Evolutionary conservation across 2,113 vertebrate species (phyloP), one percentile per base, ranked within the genome.

Genomic region (Talpa occidentalis): DNA sequence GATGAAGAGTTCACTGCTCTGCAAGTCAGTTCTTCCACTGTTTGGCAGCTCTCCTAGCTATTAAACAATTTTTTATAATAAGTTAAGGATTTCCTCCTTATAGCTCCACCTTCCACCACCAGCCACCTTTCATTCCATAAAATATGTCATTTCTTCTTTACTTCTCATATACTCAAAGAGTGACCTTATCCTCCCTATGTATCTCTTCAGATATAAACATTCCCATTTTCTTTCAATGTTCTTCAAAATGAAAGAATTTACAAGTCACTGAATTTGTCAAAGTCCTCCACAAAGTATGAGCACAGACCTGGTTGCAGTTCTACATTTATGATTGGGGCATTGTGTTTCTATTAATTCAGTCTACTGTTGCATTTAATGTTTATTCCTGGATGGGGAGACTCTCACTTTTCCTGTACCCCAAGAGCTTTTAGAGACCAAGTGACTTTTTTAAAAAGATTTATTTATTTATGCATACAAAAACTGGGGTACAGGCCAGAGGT

Each of bases 171-270:
- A 72, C 42, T 69, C 74, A 67, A 56, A 89, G 22, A 60, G 21
- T 81, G 22, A 72, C 64, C 60, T 54, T 47, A 82, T 30, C 6
- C 35, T 90, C 40, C 59, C 44, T 67, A 73, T 47, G 72, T 83
- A 69, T 32, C 59, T 62, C 69, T 62, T 76, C 42, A 56, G 44
- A 86, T 70, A 73, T 76, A 82, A 95, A 77, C 80, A 80, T 81
- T 66, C n/a, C 77, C 44, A 42, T 8, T 77, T 74, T 80, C 49
- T 88, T 59, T 83, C 26, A 54, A 28, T 37, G 17, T 81, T 70
- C 49, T 74, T 92, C 88, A 74, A 70, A 73, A 44, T 49, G 37
- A 95, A 54, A 94, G 21, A 73, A 87, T 90, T 35, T 96, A 42
- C 49, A 66, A 67, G 52, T 90, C 40, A 76, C 77, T 6, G 2